Conservation (phyloP, 2,888 invertebrate genomes). For the Digitonthophagus gazella region DNA sequence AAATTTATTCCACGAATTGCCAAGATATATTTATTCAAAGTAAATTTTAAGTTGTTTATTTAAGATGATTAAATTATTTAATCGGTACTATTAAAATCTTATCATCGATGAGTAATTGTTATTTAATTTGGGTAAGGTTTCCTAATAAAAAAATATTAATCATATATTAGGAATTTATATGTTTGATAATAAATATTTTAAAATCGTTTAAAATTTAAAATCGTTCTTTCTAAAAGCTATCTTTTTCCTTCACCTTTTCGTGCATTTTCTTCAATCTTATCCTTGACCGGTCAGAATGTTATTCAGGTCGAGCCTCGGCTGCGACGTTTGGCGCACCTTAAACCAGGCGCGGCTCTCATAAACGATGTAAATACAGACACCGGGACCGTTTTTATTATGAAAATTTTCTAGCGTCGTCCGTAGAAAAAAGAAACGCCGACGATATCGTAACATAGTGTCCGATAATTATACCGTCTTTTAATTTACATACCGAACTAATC, state of each 20-base stretch:
- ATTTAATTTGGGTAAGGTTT: too few relatives aligned
- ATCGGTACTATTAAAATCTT: neutral
- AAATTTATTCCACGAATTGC: too few relatives aligned
- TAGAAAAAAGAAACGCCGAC: neutral
- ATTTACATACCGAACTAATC: neutral
- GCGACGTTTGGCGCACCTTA: conserved; percentile 28
- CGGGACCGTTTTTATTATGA: neutral
- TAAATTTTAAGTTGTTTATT: too few relatives aligned
- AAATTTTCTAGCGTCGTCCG: neutral
- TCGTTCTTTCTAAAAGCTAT: too few relatives aligned
- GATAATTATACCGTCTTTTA: neutral
- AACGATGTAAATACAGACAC: neutral
- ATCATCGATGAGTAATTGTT: neutral
- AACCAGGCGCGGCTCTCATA: conserved; percentile 28
- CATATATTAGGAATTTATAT: too few relatives aligned
- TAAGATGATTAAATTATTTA: too few relatives aligned
- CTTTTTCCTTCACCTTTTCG: conserved; percentile 31
- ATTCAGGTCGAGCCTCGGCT: conserved; percentile 31
- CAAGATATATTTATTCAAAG: too few relatives aligned
- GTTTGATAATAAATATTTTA: too few relatives aligned
- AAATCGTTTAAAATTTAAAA: too few relatives aligned
- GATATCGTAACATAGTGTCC: neutral
- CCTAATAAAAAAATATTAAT: too few relatives aligned
- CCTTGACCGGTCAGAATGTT: conserved; percentile 24
- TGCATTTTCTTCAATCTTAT: conserved; percentile 12